Conservation (phyloP, 1,140 invertebrate species). For the Pentalonia nigronervosa region DNA sequence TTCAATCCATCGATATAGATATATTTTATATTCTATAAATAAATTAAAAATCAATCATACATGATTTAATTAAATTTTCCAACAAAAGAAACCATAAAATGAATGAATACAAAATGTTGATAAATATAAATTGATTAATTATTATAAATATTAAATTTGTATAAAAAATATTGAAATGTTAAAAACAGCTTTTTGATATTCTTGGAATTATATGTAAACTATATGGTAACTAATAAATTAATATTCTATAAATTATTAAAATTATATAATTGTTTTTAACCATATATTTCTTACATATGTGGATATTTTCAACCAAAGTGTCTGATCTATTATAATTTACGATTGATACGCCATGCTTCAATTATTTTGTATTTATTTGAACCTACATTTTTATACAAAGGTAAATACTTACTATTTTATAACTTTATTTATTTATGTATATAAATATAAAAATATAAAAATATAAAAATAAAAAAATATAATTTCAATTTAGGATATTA, state of each 20-base stretch:
- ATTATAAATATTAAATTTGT: neutral
- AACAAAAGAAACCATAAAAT: neutral
- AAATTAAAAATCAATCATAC: neutral
- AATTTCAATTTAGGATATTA: neutral
- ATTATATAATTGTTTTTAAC: neutral
- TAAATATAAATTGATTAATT: neutral
- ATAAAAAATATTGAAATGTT: neutral
- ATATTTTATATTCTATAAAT: neutral
- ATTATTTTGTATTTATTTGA: neutral
- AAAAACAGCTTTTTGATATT: neutral
- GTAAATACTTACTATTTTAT: neutral
- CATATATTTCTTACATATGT: neutral
- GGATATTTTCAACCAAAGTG: neutral
- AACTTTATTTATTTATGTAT: neutral
- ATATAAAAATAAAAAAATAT: neutral
- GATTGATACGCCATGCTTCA: neutral
- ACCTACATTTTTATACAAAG: neutral
- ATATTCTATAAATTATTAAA: neutral
- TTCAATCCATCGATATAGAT: neutral
- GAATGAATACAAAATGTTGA: neutral
- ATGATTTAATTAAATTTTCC: neutral
- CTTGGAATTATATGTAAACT: too few species aligned
- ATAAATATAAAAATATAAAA: neutral
- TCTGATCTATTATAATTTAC: too few species aligned
- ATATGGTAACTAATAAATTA: neutral